These are phyloP conservation scores for Sicus ferrugineus DNA, from an alignment of 2,888 invertebrate genomes.

Conservation along the genomic window DNA sequence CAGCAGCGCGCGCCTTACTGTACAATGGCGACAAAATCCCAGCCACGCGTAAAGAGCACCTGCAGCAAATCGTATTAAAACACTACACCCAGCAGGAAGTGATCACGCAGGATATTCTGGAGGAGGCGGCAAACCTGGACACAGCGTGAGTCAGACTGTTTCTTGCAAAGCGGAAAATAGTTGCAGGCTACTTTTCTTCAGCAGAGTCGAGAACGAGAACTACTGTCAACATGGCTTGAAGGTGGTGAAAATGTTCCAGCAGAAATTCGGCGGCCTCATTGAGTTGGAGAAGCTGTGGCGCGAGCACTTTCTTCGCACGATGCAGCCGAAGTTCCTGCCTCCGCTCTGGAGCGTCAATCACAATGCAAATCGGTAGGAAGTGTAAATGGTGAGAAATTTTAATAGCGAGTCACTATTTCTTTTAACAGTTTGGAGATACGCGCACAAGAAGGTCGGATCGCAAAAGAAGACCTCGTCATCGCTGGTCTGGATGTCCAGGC, in stretches of 20 bases:
- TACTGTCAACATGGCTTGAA: slow-evolving; percentile 68
- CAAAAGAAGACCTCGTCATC: slow-evolving; percentile 60
- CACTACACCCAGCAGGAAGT: slow-evolving; percentile 65
- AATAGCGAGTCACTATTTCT: not conserved
- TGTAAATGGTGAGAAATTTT: not conserved
- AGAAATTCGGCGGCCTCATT: slow-evolving; percentile 69
- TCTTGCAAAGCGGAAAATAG: not conserved
- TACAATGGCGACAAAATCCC: slow-evolving; percentile 67
- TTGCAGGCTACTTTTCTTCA: not conserved
- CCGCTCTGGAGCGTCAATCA: slow-evolving; percentile 79
- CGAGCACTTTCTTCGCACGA: slow-evolving; percentile 75
- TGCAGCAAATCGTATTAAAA: slow-evolving; percentile 66
- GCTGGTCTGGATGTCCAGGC: slow-evolving; percentile 54
- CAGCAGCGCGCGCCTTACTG: slow-evolving; percentile 70
- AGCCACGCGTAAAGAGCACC: slow-evolving; percentile 62
- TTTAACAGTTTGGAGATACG: slow-evolving; percentile 65
- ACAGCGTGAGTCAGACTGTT: slow-evolving; percentile 63
- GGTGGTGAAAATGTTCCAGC: slow-evolving; percentile 70
- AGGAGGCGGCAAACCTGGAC: slow-evolving; percentile 66
- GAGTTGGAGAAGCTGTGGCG: slow-evolving; percentile 78
- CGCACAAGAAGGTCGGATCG: slow-evolving; percentile 67
- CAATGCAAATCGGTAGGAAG: slow-evolving; percentile 70
- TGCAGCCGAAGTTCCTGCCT: slow-evolving; percentile 78
- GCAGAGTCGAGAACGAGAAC: slow-evolving; percentile 53
- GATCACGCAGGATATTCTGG: slow-evolving; percentile 67